A percentile compares a stretch with the other conserved stretches of the same genome.
Evolutionary conservation across 2,888 invertebrate species (phyloP).

Genomic region (Ctena decussata): DNA sequence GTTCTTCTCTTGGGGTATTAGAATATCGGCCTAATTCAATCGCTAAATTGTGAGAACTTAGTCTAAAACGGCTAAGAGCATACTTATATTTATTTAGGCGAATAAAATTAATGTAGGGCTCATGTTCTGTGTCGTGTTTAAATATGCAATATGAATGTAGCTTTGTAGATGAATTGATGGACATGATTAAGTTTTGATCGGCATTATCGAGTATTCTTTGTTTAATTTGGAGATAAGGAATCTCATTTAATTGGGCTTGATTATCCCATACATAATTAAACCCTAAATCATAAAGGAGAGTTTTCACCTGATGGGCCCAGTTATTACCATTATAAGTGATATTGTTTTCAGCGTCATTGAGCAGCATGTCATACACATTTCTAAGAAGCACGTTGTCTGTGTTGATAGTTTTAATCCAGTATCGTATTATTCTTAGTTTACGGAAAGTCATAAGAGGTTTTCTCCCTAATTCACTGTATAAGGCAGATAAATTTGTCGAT

Average conservation of each 20-base stretch:
- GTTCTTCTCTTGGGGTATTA: too few species aligned
- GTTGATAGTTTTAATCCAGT: background rate
- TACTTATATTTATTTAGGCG: background rate
- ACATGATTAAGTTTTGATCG: background rate
- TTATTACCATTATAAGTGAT: background rate
- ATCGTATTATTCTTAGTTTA: slow-evolving; percentile 12
- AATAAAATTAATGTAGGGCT: too few species aligned
- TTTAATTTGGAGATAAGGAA: background rate
- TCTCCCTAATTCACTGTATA: too few species aligned
- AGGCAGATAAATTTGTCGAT: too few species aligned
- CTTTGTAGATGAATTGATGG: background rate
- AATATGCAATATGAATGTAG: background rate
- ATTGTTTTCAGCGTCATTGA: background rate
- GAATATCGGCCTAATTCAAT: too few species aligned
- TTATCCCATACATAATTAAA: slow-evolving; percentile 1
- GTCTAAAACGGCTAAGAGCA: background rate
- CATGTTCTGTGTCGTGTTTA: too few species aligned
- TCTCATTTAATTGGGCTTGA: background rate
- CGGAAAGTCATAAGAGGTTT: background rate
- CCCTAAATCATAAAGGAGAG: background rate
- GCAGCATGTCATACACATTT: background rate
- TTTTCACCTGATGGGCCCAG: background rate
- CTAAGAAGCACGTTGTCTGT: background rate
- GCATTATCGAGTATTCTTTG: background rate
- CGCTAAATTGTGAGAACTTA: too few species aligned